Base-by-base conservation (phyloP, 2,113 vertebrate genomes). In the Lichenostomus cassidix region DNA sequence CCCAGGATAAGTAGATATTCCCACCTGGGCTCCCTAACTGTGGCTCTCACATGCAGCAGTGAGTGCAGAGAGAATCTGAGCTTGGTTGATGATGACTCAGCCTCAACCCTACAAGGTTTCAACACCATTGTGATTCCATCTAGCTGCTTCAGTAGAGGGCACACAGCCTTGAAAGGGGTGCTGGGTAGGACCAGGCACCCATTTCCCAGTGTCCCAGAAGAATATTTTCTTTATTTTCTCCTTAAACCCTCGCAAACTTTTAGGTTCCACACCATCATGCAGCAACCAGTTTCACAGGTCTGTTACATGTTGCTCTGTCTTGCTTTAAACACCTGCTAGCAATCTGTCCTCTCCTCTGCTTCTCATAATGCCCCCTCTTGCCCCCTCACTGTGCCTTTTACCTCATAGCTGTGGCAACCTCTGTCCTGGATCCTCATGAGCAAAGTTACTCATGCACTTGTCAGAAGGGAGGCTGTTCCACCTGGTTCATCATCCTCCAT, bases 51-150 rank as follows among this genome's bases (percentile, higher is more conserved):
- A 11, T 1, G 4, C 79, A 60, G 35, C 29, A 39, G 19, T 3
- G 14, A 3, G 3, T 2, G 2, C 17, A 79, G 47, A 75, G 77
- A 42, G 12, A 53, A 75, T 29, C 21, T 35, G 10, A 33, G 18
- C 33, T 31, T 42, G 23, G 18, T n/a, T 53, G 5, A 19, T 19
- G 16, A 37, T 25, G 47, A 20, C 25, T 84, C 31, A 62, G n/a
- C 15, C 62, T 39, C 44, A 20, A 0, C 7, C 5, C 44, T 29
- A 7, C 29, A 16, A 13, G 8, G 15, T 47, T 41, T 44, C 37
- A 37, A 12, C 17, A 25, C 5, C 27, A 2, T 0, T 3, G 1
- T 44, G 13, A 9, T 15, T 82, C 52, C 67, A 60, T 31, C 0
- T 1, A 1, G 27, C 56, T 92, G 17, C 65, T 53, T 59, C 25